A percentile compares a stretch with the other conserved stretches of the same genome.
Evolutionary conservation across 2,888 invertebrate genomes (phyloP).

Genomic region (Seladonia tumulorum): DNA sequence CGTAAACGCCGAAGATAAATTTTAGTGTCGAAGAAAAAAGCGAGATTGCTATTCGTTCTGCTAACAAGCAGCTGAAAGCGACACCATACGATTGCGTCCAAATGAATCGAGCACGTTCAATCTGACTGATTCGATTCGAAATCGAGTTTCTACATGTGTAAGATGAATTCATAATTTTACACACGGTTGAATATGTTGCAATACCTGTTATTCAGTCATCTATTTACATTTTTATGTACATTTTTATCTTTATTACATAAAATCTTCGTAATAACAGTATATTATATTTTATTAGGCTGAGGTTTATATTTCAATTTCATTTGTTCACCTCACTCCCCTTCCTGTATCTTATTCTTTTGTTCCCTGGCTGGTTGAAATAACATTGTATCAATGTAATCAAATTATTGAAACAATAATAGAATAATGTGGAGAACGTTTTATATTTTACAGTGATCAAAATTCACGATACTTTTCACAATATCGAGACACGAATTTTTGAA

Average conservation of each 20-base stretch:
- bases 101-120: no score
- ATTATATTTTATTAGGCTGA: background rate
- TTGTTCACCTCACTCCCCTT: background rate
- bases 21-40: no score
- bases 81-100: no score
- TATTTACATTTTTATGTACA: slow-evolving; percentile 47
- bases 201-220: slow-evolving; percentile 4
- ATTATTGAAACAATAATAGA: background rate
- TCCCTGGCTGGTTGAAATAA: no score
- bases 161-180: background rate
- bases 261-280: background rate
- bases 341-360: background rate
- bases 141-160: slow-evolving; percentile 4
- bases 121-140: background rate
- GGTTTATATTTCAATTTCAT: background rate
- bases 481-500: background rate
- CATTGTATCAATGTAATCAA: background rate
- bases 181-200: background rate
- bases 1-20: no score
- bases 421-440: background rate
- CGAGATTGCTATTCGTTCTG: no score
- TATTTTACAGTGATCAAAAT: background rate
- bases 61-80: no score
- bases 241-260: background rate
- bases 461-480: background rate